Conservation (phyloP, 2,888 invertebrate genomes). For the Leptopterna dolabrata region DNA sequence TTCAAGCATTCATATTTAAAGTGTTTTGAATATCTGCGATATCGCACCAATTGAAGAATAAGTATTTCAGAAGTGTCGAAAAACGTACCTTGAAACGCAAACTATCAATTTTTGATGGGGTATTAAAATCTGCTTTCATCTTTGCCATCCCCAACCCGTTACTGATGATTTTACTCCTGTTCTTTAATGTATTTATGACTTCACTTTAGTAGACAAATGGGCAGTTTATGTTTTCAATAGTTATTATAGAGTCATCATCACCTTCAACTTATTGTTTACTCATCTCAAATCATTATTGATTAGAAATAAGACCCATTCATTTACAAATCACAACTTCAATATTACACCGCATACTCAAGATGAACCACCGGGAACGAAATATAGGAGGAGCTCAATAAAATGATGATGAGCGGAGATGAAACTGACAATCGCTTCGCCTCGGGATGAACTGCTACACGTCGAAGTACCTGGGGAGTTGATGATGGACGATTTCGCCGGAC, state of each 20-base stretch:
- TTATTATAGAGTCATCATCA: not conserved
- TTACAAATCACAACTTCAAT: conserved; percentile 7
- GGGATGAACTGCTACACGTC: conserved; percentile 88
- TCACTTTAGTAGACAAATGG: too few species aligned
- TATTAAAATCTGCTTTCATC: too few species aligned
- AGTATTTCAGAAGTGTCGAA: too few species aligned
- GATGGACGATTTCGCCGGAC: conserved; percentile 93
- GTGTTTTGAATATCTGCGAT: too few species aligned
- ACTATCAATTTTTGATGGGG: too few species aligned
- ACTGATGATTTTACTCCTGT: too few species aligned
- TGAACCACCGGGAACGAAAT: not conserved
- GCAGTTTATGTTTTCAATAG: not conserved
- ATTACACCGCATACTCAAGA: not conserved
- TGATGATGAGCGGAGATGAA: conserved; percentile 76
- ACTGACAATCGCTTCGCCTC: conserved; percentile 90
- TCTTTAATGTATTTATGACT: too few species aligned
- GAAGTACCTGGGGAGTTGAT: conserved; percentile 95
- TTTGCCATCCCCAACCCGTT: too few species aligned
- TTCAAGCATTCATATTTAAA: too few species aligned
- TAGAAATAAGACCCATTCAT: not conserved
- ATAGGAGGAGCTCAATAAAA: not conserved
- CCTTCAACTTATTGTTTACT: not conserved
- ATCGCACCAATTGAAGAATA: too few species aligned
- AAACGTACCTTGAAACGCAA: too few species aligned
- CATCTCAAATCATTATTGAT: not conserved